Conservation (phyloP, 64 coral and sea anemone genomes). For the Astreopora myriophthalma region DNA sequence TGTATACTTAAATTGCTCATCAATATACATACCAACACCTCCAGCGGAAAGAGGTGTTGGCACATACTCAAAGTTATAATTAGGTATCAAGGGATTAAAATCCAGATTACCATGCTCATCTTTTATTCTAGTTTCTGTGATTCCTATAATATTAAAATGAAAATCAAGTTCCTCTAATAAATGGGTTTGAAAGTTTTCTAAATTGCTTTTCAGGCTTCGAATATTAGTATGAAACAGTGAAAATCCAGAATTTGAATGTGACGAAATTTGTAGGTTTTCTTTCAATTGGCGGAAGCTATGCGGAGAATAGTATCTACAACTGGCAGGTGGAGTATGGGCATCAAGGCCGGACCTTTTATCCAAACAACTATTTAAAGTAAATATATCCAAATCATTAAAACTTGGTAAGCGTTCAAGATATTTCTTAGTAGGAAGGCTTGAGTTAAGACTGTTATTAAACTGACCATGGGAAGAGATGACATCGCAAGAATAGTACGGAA, state of each 20-base stretch:
- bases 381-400: not conserved
- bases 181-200: too few species aligned
- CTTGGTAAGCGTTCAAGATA: too few species aligned
- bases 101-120: not conserved
- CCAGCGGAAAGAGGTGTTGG: constrained; percentile 42
- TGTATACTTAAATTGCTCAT: constrained; percentile 40
- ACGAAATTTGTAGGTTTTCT: not conserved
- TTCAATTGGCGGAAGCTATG: not conserved
- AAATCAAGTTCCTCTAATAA: too few species aligned
- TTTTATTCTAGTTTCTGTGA: too few species aligned
- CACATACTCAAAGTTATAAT: constrained; percentile 1
- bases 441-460: too few species aligned
- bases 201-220: not conserved
- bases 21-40: constrained; percentile 32
- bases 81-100: not conserved
- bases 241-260: not conserved
- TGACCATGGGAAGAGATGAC: too few species aligned
- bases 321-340: not conserved
- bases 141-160: too few species aligned
- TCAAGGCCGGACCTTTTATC: not conserved
- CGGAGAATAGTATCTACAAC: not conserved
- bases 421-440: too few species aligned
- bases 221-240: not conserved
- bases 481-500: too few species aligned
- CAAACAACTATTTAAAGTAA: not conserved